Percentiles rank a stretch among this genome's conserved stretches.
phyloP scores from a whole-genome alignment of 2,113 vertebrate species.

The Formicarius rufipectus region DNA sequence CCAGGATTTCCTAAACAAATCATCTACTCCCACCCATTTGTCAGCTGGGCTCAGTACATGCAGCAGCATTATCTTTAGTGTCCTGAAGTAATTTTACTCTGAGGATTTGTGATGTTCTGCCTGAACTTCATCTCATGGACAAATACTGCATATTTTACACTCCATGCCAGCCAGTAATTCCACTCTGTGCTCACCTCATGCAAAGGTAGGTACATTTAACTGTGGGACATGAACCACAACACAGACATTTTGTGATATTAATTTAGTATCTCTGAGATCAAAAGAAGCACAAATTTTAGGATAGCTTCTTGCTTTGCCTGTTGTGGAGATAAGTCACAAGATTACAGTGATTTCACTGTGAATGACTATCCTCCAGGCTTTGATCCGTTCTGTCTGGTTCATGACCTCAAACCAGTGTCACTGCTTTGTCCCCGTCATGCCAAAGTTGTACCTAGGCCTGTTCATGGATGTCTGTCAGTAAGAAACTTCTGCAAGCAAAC shows the following conservation, averaged over 20 bases:
- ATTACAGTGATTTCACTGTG: background rate
- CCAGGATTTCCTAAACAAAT: background rate
- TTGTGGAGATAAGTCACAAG: conserved; percentile 9
- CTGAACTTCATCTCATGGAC: accelerated
- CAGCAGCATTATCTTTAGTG: background rate
- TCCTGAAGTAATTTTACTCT: background rate
- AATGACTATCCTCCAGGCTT: background rate
- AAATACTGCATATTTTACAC: background rate
- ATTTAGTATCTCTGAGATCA: conserved; percentile 22
- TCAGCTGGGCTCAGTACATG: accelerated
- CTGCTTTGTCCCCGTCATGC: background rate
- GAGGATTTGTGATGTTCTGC: background rate
- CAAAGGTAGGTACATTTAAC: background rate
- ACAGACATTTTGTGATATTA: background rate
- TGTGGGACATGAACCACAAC: background rate
- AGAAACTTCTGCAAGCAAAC: background rate
- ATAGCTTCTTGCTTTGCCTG: background rate
- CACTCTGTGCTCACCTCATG: background rate
- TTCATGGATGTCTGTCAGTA: background rate
- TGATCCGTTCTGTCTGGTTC: conserved; percentile 18
- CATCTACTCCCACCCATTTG: background rate
- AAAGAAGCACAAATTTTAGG: conserved; percentile 13
- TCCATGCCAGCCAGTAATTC: background rate
- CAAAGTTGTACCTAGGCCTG: background rate
- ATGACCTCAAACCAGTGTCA: background rate